Percentiles rank a stretch among this genome's conserved stretches.
phyloP scores from a whole-genome alignment of 2,888 invertebrate species.

The Dysmachus trigonus region DNA sequence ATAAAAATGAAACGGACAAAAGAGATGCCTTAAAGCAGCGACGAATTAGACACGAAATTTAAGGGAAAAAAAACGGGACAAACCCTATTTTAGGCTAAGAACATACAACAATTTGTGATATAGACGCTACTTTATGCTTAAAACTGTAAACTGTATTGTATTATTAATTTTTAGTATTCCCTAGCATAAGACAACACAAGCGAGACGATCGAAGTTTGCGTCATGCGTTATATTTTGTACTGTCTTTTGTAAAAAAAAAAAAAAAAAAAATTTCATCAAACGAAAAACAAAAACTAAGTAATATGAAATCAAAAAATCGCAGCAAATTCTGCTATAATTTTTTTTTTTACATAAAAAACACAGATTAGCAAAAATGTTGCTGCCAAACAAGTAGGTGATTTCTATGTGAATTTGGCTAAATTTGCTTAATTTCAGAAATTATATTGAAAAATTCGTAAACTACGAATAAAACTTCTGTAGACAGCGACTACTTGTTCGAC shows the following conservation, averaged over 20 bases:
- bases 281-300: neutral
- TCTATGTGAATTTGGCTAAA: neutral
- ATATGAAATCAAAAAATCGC: neutral
- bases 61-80: neutral
- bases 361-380: neutral
- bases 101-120: slow-evolving; percentile 29
- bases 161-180: slow-evolving; percentile 16
- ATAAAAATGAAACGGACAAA: neutral
- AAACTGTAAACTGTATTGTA: neutral
- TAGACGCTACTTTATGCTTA: slow-evolving; percentile 38
- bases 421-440: too few species aligned
- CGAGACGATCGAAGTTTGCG: neutral
- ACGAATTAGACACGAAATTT: neutral
- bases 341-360: neutral
- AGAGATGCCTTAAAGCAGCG: neutral
- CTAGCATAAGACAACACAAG: neutral
- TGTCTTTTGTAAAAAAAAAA: neutral
- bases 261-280: neutral
- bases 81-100: slow-evolving; percentile 5
- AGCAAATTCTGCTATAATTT: neutral
- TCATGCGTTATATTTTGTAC: neutral
- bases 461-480: too few species aligned
- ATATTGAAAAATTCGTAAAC: too few species aligned
- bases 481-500: neutral
- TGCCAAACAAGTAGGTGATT: neutral